Conservation (phyloP, 2,113 vertebrate genomes). For the Oncorhynchus kisutch region DNA sequence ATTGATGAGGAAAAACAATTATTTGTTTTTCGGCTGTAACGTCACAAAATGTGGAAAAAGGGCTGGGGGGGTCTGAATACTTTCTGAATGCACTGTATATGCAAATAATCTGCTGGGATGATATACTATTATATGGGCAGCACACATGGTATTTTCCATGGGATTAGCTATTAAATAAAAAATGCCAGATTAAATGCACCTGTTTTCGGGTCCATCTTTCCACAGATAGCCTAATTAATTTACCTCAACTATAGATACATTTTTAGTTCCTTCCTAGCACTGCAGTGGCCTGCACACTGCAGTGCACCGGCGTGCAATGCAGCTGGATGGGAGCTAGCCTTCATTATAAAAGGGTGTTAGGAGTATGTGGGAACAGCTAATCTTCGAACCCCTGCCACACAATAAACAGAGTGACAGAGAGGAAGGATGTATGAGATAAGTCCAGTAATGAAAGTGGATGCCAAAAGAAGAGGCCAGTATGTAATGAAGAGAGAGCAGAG, state of each 20-base stretch:
- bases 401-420: conserved; percentile 81
- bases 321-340: conserved; percentile 7
- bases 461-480: conserved; percentile 80
- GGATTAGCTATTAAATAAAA: conserved; percentile 48
- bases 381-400: conserved; percentile 75
- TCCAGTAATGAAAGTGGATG: conserved; percentile 80
- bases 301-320: conserved; percentile 14
- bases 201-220: conserved; percentile 50
- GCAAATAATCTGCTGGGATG: conserved; percentile 61
- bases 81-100: conserved; percentile 45
- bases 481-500: conserved; percentile 88
- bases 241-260: conserved; percentile 69
- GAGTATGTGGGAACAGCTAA: conserved; percentile 66
- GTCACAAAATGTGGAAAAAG: too few species aligned
- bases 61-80: too few species aligned
- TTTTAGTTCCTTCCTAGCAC: conserved; percentile 45
- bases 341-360: conserved; percentile 66
- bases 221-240: conserved; percentile 69
- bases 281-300: conserved; percentile 34
- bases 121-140: conserved; percentile 47
- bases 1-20: too few species aligned
- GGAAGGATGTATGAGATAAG: conserved; percentile 86
- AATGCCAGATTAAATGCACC: conserved; percentile 59
- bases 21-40: too few species aligned
- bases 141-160: conserved; percentile 53